phyloP scores from a whole-genome alignment of 92 coral and sea anemone species.

The Epizoanthus scotinus region DNA sequence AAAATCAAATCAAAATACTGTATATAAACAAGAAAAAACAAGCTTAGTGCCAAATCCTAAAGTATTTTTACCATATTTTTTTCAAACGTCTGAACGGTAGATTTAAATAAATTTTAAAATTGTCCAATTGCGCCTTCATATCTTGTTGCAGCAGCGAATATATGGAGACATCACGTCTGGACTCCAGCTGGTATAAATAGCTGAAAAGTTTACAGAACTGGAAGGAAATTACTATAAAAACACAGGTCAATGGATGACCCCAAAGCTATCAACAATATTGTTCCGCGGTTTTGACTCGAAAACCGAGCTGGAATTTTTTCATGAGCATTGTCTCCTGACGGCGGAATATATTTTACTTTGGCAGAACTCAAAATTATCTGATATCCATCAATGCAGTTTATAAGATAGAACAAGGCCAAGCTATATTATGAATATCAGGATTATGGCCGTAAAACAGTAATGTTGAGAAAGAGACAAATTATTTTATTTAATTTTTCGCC shows the following conservation, averaged over 20 bases:
- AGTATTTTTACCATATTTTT: no score
- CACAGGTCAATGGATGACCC: background rate
- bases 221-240: slow-evolving; percentile 22
- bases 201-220: slow-evolving; percentile 6
- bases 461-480: no score
- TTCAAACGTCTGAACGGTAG: no score
- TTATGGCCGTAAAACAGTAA: no score
- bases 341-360: background rate
- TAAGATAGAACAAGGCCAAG: background rate
- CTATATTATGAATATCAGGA: background rate
- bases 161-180: background rate
- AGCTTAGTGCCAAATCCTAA: no score
- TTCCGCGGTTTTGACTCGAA: background rate
- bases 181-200: background rate
- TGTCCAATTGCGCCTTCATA: no score
- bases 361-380: background rate
- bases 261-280: slow-evolving; percentile 21
- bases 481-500: no score
- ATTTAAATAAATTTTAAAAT: no score
- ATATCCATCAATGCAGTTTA: background rate
- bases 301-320: background rate
- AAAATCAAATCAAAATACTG: no score
- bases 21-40: no score
- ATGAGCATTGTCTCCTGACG: background rate
- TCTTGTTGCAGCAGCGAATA: background rate